phyloP scores from a whole-genome alignment of 2,888 invertebrate genomes.

The Oconnorella tubifera region DNA sequence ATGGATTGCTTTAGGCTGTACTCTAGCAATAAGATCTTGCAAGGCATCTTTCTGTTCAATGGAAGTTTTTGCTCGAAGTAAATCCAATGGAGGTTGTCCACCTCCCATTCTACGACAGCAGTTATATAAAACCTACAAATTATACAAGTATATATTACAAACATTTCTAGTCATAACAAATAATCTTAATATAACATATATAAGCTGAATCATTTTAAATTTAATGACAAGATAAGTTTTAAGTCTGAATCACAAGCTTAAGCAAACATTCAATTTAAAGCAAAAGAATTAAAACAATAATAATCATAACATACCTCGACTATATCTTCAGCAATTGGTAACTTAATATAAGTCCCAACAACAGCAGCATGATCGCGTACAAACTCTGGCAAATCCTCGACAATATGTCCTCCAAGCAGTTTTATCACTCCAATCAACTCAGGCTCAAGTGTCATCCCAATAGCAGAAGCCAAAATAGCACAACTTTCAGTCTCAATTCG shows the following conservation, averaged over 20 bases:
- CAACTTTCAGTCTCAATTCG: conserved; percentile 19
- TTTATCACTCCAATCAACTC: conserved; percentile 17
- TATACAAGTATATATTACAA: background rate
- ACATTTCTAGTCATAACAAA: too few species aligned
- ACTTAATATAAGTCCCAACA: conserved; percentile 27
- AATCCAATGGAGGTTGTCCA: background rate
- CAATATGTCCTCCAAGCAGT: conserved; percentile 22
- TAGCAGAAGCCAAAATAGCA: conserved; percentile 16
- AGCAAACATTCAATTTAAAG: too few species aligned
- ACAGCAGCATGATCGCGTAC: conserved; percentile 29
- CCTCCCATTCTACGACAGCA: background rate
- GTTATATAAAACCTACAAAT: conserved; percentile 13
- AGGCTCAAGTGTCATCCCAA: conserved; percentile 24
- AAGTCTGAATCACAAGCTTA: too few species aligned
- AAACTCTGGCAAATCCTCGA: conserved; percentile 24
- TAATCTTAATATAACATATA: too few species aligned
- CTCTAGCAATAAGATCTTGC: conserved; percentile 15
- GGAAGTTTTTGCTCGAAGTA: conserved; percentile 11
- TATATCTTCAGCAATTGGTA: conserved; percentile 31
- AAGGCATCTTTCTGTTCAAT: conserved; percentile 23
- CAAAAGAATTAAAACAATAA: too few species aligned
- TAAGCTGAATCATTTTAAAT: too few species aligned
- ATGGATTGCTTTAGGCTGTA: conserved; percentile 13
- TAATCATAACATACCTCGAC: conserved; percentile 14
- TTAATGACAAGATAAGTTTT: too few species aligned